Base-by-base conservation (phyloP, 2,113 vertebrate species). In the Solea senegalensis region DNA sequence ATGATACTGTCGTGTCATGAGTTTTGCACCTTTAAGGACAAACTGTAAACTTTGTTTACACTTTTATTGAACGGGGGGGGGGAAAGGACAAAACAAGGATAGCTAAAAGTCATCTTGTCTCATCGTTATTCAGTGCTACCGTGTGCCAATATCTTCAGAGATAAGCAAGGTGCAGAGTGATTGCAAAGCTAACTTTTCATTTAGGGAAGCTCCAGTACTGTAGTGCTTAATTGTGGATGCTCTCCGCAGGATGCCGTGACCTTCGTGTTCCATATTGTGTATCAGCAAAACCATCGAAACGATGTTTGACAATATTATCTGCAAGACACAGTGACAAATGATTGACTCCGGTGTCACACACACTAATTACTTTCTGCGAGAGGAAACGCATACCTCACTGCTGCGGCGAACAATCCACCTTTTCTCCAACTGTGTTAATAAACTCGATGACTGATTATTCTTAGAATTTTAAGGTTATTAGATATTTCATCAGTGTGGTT, bases 161-260 rank as follows among this genome's bases (percentile, higher is more conserved):
- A 91, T 90, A 90, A 92, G 85, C 78, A 83, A 84, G 21, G 81
- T 55, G 63, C 66, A 49, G 76, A 83, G 78, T 92, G 88, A 92
- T 92, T 92, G 80, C 82, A 83, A 86, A 89, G 86, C 92, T 91
- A 90, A 86, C 73, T 88, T 89, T 86, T 76, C 16, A 85, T 88
- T 91, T 86, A 85, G 80, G 78, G 59, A 67, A 81, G 75, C 81
- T 82, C 43, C 88, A 52, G 67, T 87, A 76, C 71, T 79, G 71
- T 63, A 68, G 57, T 56, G 75, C 69, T 86, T 89, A 89, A 90
- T 90, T 88, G 79, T 81, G 69, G 71, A 82, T n/a, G 71, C 81
- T 72, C 79, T 82, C 68, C 56, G 58, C 45, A 79, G 82, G 85
- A 84, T 76, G 80, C 62, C 60, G 55, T 86, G 84, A 91, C 86